A percentile compares a stretch with the other conserved stretches of the same genome.
Evolutionary conservation across 2,888 invertebrate genomes (phyloP).

Genomic region (Drosophila hamatofila): DNA sequence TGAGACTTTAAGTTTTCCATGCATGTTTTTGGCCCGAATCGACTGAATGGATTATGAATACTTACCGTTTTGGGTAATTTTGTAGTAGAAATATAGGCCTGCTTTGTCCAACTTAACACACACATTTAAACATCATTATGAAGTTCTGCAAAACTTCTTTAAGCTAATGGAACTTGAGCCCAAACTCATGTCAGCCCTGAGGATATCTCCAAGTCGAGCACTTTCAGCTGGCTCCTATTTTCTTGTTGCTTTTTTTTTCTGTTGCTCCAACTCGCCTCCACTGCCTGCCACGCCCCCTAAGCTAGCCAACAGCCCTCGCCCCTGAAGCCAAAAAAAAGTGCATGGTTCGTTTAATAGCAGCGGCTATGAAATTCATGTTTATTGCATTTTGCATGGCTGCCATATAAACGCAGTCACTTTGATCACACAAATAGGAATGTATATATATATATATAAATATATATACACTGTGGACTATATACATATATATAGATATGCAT

Average conservation of each 20-base stretch:
- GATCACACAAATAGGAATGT: conserved; percentile 22
- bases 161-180: background rate
- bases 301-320: conserved; percentile 18
- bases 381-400: conserved; percentile 65
- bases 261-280: background rate
- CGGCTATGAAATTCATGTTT: conserved; percentile 64
- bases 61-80: no score
- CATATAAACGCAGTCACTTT: conserved; percentile 39
- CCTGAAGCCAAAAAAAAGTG: conserved; percentile 44
- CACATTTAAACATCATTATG: no score
- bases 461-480: background rate
- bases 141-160: background rate
- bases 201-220: background rate
- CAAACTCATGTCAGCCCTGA: background rate
- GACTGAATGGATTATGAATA: no score
- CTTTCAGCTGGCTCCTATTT: background rate
- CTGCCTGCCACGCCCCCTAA: conserved; percentile 1
- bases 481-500: conserved; percentile 1
- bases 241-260: conserved; percentile 10
- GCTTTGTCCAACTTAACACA: no score
- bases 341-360: conserved; percentile 72
- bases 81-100: no score
- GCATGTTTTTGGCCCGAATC: no score
- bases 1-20: no score
- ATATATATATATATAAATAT: conserved; percentile 8